Evolutionary conservation across 2,113 vertebrate genomes (phyloP).

Genomic region (Aphyosemion australe): DNA sequence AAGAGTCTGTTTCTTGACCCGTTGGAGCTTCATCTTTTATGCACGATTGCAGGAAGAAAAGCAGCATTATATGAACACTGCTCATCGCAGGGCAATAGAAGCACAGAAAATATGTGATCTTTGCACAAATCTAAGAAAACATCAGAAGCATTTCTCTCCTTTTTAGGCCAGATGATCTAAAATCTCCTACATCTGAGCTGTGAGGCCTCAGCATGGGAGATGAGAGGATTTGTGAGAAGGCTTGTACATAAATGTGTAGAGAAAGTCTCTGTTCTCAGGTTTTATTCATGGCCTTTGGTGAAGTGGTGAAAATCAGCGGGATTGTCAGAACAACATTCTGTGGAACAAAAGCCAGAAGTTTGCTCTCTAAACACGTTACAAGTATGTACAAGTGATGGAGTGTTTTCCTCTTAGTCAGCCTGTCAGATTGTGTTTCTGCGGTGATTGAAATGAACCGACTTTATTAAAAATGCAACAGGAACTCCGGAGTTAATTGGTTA

Average conservation of each 20-base stretch:
- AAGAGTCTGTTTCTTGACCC: too few relatives aligned
- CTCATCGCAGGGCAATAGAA: background rate
- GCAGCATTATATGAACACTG: background rate
- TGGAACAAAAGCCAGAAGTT: background rate
- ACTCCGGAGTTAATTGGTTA: background rate
- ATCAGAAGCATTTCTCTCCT: too few relatives aligned
- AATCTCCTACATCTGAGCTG: too few relatives aligned
- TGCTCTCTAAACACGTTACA: background rate
- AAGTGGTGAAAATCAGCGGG: background rate
- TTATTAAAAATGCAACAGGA: background rate
- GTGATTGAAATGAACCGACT: background rate
- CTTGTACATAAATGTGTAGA: background rate
- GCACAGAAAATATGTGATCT: background rate
- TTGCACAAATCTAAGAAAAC: too few relatives aligned
- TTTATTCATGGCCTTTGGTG: background rate
- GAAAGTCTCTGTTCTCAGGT: background rate
- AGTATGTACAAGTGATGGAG: background rate
- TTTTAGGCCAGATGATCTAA: too few relatives aligned
- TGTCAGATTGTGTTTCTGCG: background rate
- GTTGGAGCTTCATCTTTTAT: too few relatives aligned
- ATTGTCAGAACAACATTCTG: too few relatives aligned
- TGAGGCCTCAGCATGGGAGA: too few relatives aligned
- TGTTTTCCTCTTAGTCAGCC: background rate
- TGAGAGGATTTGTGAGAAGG: too few relatives aligned
- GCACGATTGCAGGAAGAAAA: slow-evolving; percentile 8